phyloP scores from a whole-genome alignment of 2,888 invertebrate genomes.

The Papilio protenor region DNA sequence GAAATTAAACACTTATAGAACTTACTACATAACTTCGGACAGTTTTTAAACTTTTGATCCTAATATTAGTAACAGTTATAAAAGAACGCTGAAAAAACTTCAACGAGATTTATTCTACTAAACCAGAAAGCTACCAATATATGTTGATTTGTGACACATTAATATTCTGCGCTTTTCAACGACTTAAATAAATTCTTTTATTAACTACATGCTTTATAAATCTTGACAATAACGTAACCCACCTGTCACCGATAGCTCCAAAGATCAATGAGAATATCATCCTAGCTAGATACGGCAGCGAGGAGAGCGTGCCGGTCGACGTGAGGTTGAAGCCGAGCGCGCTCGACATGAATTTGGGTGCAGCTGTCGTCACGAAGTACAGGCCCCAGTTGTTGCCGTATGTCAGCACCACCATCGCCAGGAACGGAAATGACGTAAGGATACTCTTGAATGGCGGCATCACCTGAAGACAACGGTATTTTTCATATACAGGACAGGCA shows the following conservation, averaged over 20 bases:
- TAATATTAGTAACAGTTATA: no score
- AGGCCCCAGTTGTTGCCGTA: constrained; percentile 91
- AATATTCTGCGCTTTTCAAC: no score
- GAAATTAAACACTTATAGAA: background rate
- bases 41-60: no score
- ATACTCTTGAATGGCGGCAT: constrained; percentile 87
- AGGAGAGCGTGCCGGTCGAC: constrained; percentile 88
- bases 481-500: no score
- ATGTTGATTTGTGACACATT: no score
- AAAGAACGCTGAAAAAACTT: no score
- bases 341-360: constrained; percentile 90
- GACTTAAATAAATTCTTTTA: no score
- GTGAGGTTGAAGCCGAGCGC: constrained; percentile 89
- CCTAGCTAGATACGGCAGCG: constrained; percentile 88
- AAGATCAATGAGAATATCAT: constrained; percentile 89
- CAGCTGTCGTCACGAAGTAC: constrained; percentile 90
- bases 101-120: no score
- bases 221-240: constrained; percentile 20
- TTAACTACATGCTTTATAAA: no score
- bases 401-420: constrained; percentile 87
- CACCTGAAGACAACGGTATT: constrained; percentile 62
- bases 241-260: constrained; percentile 88
- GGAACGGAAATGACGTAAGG: constrained; percentile 87
- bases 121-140: no score
- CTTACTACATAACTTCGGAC: no score